Evolutionary conservation across 1,140 invertebrate species (phyloP).

Genomic region (Lasioglossum albipes): DNA sequence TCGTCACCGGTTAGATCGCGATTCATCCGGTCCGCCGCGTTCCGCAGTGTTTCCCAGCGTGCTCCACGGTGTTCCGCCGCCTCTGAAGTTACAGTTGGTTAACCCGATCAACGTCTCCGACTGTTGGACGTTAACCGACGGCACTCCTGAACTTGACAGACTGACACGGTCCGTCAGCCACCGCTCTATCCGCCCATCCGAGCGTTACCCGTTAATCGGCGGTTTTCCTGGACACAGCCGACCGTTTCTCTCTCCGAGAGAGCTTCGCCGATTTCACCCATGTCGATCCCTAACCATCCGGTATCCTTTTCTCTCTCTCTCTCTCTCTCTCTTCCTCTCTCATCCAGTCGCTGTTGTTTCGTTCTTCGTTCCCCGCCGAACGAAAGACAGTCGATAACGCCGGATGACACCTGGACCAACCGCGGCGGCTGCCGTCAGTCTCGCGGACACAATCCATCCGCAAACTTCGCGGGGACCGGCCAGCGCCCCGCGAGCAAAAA

Average conservation of each 20-base stretch:
- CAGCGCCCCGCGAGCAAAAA: no score
- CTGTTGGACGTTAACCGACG: conserved; percentile 12
- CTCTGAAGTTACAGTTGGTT: conserved; percentile 7
- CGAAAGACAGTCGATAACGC: conserved; percentile 6
- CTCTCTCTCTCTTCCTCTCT: neutral
- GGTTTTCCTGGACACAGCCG: neutral
- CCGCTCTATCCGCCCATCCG: neutral
- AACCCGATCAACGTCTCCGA: conserved; percentile 3
- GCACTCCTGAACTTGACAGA: conserved; percentile 15
- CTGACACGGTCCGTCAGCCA: conserved; percentile 10
- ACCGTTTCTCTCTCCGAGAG: neutral
- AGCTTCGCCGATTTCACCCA: conserved; percentile 1
- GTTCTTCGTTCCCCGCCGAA: no score
- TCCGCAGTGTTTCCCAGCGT: neutral
- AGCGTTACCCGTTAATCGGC: conserved; percentile 20
- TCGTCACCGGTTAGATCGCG: neutral
- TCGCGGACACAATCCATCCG: neutral
- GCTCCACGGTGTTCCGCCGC: neutral
- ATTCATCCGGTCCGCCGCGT: neutral
- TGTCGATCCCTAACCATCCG: neutral
- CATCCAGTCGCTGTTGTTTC: no score
- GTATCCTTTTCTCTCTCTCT: no score
- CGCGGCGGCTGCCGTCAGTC: neutral
- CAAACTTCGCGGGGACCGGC: neutral
- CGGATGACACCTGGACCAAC: neutral